Base-by-base conservation (phyloP, 1,140 invertebrate genomes). In the Eumaeus atala region DNA sequence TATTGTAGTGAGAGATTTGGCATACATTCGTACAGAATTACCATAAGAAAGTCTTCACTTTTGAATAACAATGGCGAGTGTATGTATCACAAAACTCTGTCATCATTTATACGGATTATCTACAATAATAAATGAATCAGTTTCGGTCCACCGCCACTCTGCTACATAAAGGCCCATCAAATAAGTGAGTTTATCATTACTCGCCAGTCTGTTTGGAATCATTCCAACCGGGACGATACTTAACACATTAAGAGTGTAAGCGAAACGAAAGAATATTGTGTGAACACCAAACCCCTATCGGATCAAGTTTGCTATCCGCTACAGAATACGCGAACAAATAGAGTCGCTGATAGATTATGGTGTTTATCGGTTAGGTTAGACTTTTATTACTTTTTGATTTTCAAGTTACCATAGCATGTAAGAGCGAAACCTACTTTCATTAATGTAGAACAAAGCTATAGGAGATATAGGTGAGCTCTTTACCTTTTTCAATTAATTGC, bases 181-280 rank as follows among this genome's bases (percentile, higher is more conserved):
- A 18, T 44, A 44, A 18, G 16, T 44, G 16, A 42, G 40, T 16
- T 42, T 42, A 44, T 44, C 40, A 44, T 44, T 44, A 16, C 16
- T 16, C 40, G 40, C 9, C 40, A 17, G 40, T 12, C 40, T 16
- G 17, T 44, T 44, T 44, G 40, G 40, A 44, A 17, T 9, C 12
- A 16, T 16, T 44, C 40, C 40, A 44, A 44, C 2, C 40, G 17
- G 17, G 40, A 44, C 17, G 40, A 44, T 44, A 44, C 40, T 44
- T 44, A 44, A 17, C 40, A 44, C 40, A 44, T 44, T 44, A 44
- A 9, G 40, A 44, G 14, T 14, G 16, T 44, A 44, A 44, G 17
- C 21, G 21, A 28, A 28, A 28, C 21, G 40, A 44, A 14, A 16
- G 40, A 44, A 17, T 44, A 44, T 44, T 44, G 40, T 44, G 40